Evolutionary conservation across 2,113 vertebrate genomes (phyloP), one percentile per base, ranked within the genome.

Genomic region (zebrafish (Danio rerio)): DNA sequence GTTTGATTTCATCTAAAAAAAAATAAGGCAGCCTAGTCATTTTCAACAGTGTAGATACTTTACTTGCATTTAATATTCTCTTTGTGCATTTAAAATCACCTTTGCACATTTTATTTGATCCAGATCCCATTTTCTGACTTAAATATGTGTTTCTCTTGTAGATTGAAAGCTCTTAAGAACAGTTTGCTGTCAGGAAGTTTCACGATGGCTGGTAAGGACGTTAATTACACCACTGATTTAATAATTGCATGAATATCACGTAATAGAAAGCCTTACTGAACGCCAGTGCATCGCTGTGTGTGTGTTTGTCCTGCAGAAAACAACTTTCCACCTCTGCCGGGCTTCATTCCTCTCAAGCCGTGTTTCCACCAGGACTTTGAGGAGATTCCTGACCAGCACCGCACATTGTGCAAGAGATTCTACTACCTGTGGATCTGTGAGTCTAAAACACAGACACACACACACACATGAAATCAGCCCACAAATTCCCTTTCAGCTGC

Each of bases 351-450:
- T 0, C 87, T 99, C 84, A 98, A 96, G 93, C 98, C 98, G 0
- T 99, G 98, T 88, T 99, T 99, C 93, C 96, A 99, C 87, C 98
- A 99, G 92, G 96, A 99, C 92, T 99, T 99, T 5, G 96, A 99
- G 0, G 97, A 96, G 0, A 99, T 99, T 77, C 98, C 98, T 0
- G 97, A 97, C 0, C 96, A 97, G 90, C 98, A 99, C 85, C 95
- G 96, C 61, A 96, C 89, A 89, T 94, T 96, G 93, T 96, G 96
- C 93, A 99, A 97, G 88, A 97, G 96, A 81, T 95, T 99, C 82
- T 99, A 99, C 92, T 94, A 99, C 92, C 95, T 99, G 89, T 99
- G 98, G 98, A 98, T 99, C 90, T 8, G 98, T 99, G 91, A 97
- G 98, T 74, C 15, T 6, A 59, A 31, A 11, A 56, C n/a, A 20